Base-by-base conservation (phyloP, 23 tunicate genomes). In the Styela plicata region DNA sequence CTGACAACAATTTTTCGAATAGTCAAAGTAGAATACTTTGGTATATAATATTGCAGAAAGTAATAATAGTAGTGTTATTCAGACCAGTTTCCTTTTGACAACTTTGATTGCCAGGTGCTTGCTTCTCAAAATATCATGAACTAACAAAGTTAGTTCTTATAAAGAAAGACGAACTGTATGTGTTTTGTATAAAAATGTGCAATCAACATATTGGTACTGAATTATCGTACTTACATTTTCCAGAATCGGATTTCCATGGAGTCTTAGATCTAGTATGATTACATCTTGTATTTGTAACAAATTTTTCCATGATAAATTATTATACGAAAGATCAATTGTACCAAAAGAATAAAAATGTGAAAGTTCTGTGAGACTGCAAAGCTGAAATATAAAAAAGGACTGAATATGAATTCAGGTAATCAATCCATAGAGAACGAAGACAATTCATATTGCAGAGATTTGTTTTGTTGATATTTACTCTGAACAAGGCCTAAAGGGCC, bases 341-440 rank as follows among this genome's bases (percentile, higher is more conserved):
- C 97, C 97, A 70, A 91, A 67, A 13, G 97, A 87, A 73, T 70
- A 79, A 36, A 91, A 74, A 36, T 83, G 80, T 52, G 97, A 83
- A 26, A 91, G 28, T 10, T 36, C 83, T 2, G 74, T 36, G 26
- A 91, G 85, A 36, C 90, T 70, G 32, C 82, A 69, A 63, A 91
- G 78, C 97, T 91, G 70, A 37, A 37, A 22, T 23, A 52, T 32
- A 71, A 71, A n/a, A n/a, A n/a, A n/a, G n/a, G n/a, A n/a, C n/a
- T n/a, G n/a, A n/a, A n/a, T n/a, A n/a, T n/a, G n/a, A n/a, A n/a
- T n/a, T n/a, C n/a, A n/a, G n/a, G n/a, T n/a, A n/a, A n/a, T n/a
- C n/a, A n/a, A n/a, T n/a, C n/a, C n/a, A n/a, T n/a, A n/a, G n/a
- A n/a, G n/a, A n/a, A n/a, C n/a, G n/a, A n/a, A n/a, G n/a, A n/a